Conservation (phyloP, 2,113 vertebrate species). For the Phycodurus eques region DNA sequence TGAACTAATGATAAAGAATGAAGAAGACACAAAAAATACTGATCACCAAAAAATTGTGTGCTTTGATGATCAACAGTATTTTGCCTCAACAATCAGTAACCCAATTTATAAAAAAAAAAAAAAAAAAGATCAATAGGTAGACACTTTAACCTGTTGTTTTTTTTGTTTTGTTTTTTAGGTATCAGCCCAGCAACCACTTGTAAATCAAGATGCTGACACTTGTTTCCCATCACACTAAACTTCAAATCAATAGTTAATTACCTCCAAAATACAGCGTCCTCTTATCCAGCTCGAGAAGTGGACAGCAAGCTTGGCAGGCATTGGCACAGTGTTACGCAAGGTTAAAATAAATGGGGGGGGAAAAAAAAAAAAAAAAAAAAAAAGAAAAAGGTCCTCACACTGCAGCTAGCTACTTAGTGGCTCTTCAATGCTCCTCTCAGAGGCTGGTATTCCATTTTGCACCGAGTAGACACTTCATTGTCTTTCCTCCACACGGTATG, state of each 20-base stretch:
- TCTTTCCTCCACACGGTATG: constrained; percentile 19
- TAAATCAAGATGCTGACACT: constrained; percentile 43
- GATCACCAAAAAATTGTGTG: no score
- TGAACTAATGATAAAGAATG: no score
- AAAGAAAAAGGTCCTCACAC: constrained; percentile 36
- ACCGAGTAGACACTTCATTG: constrained; percentile 38
- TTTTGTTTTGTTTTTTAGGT: constrained; percentile 8
- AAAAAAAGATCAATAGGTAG: not conserved
- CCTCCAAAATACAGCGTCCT: constrained; percentile 52
- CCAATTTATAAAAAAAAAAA: not conserved
- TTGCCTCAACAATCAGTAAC: not conserved
- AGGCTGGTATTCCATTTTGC: constrained; percentile 46
- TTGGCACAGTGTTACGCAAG: constrained; percentile 39
- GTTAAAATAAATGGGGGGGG: constrained; percentile 30
- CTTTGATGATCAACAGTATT: no score
- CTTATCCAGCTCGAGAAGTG: constrained; percentile 48
- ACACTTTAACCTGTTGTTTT: constrained; percentile 3
- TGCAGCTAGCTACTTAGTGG: constrained; percentile 42
- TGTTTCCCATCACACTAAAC: constrained; percentile 55
- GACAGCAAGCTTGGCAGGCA: constrained; percentile 38
- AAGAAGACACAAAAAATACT: no score
- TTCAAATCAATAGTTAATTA: constrained; percentile 73
- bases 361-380: not conserved
- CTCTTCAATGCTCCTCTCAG: constrained; percentile 50
- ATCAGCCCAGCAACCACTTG: constrained; percentile 16